Base-by-base conservation (phyloP, 2,888 invertebrate species). In the Tipula lateralis region DNA sequence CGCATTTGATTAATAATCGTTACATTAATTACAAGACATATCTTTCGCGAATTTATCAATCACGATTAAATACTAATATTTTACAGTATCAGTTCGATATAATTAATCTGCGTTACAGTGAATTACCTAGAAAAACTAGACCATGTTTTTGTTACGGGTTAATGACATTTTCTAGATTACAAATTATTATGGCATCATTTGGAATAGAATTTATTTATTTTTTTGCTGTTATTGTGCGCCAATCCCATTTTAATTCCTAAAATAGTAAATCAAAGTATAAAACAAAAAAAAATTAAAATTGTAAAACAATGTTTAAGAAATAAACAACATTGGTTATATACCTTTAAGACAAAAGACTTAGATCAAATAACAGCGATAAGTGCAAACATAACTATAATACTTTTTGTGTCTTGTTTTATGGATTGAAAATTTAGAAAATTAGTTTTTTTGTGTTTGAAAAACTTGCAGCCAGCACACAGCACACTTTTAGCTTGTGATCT, bases 131-230 rank as follows among this genome's bases (percentile, higher is more conserved):
- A 66, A 66, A 66, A n/a, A n/a, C n/a, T 66, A 66, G 66, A 66
- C 24, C 66, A 66, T 66, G 66, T 66, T 66, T 66, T 66, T 19
- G 24, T 66, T 12, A n/a, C 24, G 12, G 66, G 66, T 66, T 66
- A 66, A 66, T 66, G 66, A 66, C 66, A 66, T 66, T 66, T 66
- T 66, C 19, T 66, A 66, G 66, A 66, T 66, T 66, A 66, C 66
- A 66, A 66, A 66, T 66, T 66, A 66, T 66, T 66, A 66, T 66
- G 66, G 66, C 66, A 66, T 66, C 66, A 66, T 24, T 66, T 66
- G 66, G 66, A 66, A 66, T 24, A 16, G 44, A 66, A 66, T 66
- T 66, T 66, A 16, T 16, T 44, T 44, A 16, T 16, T 4, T 16
- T 50, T 50, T 7, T 9, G 19, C 9, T 2, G 19, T 9, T 24